Conservation (phyloP, 1,140 invertebrate species). For the Musca domestica region DNA sequence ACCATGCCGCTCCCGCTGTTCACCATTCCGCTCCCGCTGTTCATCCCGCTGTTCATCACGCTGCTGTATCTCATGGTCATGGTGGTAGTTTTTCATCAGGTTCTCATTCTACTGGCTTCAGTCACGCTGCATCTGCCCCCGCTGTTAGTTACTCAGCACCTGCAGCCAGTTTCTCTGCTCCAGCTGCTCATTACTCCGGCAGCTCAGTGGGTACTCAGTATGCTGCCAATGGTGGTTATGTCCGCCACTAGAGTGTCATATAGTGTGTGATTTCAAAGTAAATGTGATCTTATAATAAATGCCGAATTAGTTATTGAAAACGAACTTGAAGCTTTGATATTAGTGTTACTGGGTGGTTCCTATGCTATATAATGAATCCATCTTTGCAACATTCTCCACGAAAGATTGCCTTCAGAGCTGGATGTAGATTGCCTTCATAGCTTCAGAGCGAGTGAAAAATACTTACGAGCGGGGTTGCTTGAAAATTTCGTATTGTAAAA, state of each 20-base stretch:
- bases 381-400: too few species aligned
- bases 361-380: too few species aligned
- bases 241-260: slow-evolving; percentile 14
- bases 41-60: neutral
- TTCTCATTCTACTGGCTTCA: neutral
- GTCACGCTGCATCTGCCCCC: slow-evolving; percentile 15
- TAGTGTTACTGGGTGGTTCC: too few species aligned
- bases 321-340: too few species aligned
- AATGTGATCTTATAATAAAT: too few species aligned
- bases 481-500: too few species aligned
- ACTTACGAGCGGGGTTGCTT: too few species aligned
- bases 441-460: too few species aligned
- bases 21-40: neutral
- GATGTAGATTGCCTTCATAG: too few species aligned
- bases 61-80: neutral
- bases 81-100: too few species aligned
- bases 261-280: neutral
- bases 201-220: slow-evolving; percentile 45
- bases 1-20: neutral
- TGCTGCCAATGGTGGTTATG: slow-evolving; percentile 45
- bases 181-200: slow-evolving; percentile 20
- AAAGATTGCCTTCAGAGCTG: too few species aligned
- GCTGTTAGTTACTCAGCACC: slow-evolving; percentile 11
- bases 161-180: slow-evolving; percentile 18
- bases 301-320: too few species aligned